These are phyloP conservation scores for Argyresthia albistria DNA, from an alignment of 2,888 invertebrate species.

Conservation along the genomic window DNA sequence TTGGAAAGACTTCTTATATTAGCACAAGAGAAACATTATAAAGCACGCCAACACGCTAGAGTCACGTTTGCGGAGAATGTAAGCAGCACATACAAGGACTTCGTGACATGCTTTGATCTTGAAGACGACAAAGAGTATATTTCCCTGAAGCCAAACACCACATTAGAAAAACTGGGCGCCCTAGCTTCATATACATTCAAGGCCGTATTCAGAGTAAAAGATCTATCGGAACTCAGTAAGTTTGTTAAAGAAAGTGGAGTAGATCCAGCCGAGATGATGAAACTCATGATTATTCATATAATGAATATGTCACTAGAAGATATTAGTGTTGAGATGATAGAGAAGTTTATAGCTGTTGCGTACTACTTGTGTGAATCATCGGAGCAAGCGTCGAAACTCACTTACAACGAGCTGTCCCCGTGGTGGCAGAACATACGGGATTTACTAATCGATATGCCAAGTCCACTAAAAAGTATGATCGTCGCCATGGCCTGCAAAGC, in stretches of 20 bases:
- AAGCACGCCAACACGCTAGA: conserved; percentile 48
- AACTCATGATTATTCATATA: conserved; percentile 80
- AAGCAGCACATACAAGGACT: conserved; percentile 64
- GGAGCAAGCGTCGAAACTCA: conserved; percentile 73
- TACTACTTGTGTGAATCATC: conserved; percentile 76
- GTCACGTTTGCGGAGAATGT: conserved; percentile 73
- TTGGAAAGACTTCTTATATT: conserved; percentile 76
- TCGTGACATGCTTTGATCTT: conserved; percentile 68
- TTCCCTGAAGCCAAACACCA: conserved; percentile 34
- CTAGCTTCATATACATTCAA: conserved; percentile 44
- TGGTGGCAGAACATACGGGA: conserved; percentile 90
- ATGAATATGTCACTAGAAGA: conserved; percentile 74
- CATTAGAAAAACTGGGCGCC: conserved; percentile 34
- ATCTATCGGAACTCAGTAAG: conserved; percentile 27
- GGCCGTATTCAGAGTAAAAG: conserved; percentile 56
- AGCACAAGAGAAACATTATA: conserved; percentile 57
- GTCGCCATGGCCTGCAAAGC: conserved; percentile 88
- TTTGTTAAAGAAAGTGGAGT: conserved; percentile 38
- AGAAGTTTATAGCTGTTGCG: conserved; percentile 77
- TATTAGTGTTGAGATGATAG: conserved; percentile 72
- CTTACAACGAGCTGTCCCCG: conserved; percentile 79
- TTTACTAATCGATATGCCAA: conserved; percentile 79
- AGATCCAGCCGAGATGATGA: conserved; percentile 77
- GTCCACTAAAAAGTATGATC: conserved; percentile 84
- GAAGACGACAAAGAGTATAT: conserved; percentile 33